A percentile compares a stretch with the other conserved stretches of the same genome.
Conservation (phyloP, 2,797 vertebrate genomes). For the Euthynnus affinis region DNA sequence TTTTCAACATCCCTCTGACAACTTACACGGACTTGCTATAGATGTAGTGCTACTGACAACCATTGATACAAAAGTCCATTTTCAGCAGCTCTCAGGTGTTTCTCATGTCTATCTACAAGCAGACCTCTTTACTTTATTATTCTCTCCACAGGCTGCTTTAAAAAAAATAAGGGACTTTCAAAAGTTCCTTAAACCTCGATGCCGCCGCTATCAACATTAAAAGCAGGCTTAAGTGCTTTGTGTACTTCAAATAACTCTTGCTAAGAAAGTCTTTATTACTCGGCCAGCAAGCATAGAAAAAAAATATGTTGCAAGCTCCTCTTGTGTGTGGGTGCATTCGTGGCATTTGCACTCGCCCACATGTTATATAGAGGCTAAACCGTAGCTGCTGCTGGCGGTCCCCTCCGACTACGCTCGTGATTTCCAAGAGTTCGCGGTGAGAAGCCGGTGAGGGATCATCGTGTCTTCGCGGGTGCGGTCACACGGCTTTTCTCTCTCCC, state of each 20-base stretch:
- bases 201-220: conserved; percentile 11
- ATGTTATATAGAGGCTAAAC: background rate
- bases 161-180: conserved; percentile 19
- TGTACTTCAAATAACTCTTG: conserved; percentile 19
- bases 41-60: background rate
- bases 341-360: background rate
- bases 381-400: background rate
- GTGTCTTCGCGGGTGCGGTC: too few species aligned
- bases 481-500: too few species aligned
- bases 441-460: conserved; percentile 1
- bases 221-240: conserved; percentile 14
- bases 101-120: background rate
- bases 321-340: too few species aligned
- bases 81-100: background rate
- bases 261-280: background rate
- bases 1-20: background rate
- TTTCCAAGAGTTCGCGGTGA: background rate
- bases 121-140: background rate
- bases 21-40: background rate
- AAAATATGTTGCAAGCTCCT: background rate
- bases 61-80: background rate
- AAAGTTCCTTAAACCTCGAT: conserved; percentile 18
- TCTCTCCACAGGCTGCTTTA: conserved; percentile 23
- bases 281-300: background rate
- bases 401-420: too few species aligned